Percentiles rank a stretch among this genome's conserved stretches.
Conservation (phyloP, 2,113 vertebrate species). For the Gavialis gangeticus region DNA sequence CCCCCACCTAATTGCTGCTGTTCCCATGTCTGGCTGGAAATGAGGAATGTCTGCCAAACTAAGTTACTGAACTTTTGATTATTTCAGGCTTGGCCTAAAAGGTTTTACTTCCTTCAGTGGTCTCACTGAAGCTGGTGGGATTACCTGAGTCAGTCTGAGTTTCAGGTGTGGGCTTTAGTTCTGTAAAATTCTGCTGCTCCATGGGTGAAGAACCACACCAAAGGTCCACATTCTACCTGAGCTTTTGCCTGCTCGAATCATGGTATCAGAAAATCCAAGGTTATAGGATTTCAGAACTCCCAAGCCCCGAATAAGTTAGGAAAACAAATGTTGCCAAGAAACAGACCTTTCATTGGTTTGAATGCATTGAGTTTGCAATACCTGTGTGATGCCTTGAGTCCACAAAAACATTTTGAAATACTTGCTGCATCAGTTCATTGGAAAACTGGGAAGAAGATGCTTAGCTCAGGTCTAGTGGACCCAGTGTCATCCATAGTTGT, state of each 20-base stretch:
- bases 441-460: neutral
- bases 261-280: neutral
- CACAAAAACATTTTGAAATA: neutral
- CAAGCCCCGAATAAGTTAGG: neutral
- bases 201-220: neutral
- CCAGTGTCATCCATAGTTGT: neutral
- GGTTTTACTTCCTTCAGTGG: conserved; percentile 26
- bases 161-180: neutral
- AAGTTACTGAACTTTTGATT: conserved; percentile 45
- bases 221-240: neutral
- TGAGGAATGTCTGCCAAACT: conserved; percentile 17
- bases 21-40: conserved; percentile 30
- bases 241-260: neutral
- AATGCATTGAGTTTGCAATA: neutral
- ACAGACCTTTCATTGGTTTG: neutral
- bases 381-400: neutral
- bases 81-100: conserved; percentile 5
- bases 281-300: neutral
- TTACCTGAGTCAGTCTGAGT: neutral
- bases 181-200: neutral
- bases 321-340: neutral
- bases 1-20: neutral
- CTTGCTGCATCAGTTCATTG: neutral
- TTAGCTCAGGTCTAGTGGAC: neutral
- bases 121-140: neutral